phyloP scores from a whole-genome alignment of 2,113 vertebrate species.

The Cacatua alba region DNA sequence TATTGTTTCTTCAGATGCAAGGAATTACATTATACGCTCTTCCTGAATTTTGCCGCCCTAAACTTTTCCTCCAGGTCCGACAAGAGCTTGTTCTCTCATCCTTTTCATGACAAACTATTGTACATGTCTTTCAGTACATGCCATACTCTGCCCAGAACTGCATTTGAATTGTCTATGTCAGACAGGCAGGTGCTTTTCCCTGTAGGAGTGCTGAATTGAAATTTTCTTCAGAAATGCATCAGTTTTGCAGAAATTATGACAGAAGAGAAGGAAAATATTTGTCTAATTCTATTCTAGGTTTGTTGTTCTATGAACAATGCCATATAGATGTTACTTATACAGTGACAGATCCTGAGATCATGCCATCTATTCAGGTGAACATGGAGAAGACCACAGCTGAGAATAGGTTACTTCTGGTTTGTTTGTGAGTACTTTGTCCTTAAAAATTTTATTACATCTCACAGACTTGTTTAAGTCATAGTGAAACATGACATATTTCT shows the following conservation, averaged over 20 bases:
- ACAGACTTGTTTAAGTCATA: not conserved
- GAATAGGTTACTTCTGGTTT: not conserved
- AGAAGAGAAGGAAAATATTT: not conserved
- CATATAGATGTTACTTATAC: not conserved
- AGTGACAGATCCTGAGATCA: not conserved
- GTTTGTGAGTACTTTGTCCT: not conserved
- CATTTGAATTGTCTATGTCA: not conserved
- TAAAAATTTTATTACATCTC: not conserved
- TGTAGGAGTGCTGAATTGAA: not conserved
- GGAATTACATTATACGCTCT: not conserved
- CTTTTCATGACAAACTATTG: not conserved
- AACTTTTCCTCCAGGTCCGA: not conserved
- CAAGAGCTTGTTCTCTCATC: not conserved
- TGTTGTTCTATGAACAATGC: not conserved
- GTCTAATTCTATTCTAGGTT: not conserved
- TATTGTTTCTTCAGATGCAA: not conserved
- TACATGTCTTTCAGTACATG: not conserved
- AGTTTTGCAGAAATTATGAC: not conserved
- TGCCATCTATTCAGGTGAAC: not conserved
- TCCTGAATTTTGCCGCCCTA: not conserved
- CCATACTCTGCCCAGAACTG: not conserved
- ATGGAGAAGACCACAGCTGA: not conserved
- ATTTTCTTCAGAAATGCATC: not conserved
- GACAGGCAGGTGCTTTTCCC: not conserved
- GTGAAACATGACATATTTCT: not conserved